Percentiles rank a stretch among this genome's conserved stretches.
Conservation (phyloP, 2,797 vertebrate species). For the Sebastolobus altivelis region DNA sequence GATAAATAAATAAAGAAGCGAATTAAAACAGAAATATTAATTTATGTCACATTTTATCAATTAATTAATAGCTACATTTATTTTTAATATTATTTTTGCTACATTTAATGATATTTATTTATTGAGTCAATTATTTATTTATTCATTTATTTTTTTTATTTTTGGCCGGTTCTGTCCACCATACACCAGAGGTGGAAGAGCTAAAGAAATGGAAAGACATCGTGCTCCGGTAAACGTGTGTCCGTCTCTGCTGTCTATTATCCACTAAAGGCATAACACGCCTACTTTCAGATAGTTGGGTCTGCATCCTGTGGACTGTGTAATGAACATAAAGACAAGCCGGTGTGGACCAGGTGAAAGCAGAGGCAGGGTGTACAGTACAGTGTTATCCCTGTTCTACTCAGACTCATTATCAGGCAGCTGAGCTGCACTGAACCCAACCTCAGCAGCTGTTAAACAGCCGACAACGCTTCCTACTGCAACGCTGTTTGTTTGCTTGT, state of each 20-base stretch:
- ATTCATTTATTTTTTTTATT: no score
- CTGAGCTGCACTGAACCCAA: constrained; percentile 65
- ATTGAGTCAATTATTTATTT: no score
- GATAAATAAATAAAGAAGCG: no score
- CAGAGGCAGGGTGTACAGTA: constrained; percentile 50
- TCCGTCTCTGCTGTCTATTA: not conserved
- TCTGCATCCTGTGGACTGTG: not conserved
- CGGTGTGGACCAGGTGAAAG: not conserved
- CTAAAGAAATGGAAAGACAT: not conserved
- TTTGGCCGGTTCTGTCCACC: no score
- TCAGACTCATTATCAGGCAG: constrained; percentile 50
- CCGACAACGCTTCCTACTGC: constrained; percentile 61
- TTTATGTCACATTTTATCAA: no score
- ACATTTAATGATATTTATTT: no score
- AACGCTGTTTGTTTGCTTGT: constrained; percentile 69
- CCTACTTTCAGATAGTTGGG: not conserved
- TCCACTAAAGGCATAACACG: not conserved
- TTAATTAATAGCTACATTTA: no score
- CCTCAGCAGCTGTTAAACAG: constrained; percentile 67
- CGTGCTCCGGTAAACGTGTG: not conserved
- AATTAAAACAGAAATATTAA: no score
- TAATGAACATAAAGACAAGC: constrained; percentile 1
- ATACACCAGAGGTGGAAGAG: no score
- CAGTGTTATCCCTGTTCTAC: constrained; percentile 27
- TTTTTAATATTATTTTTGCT: no score